phyloP scores from a whole-genome alignment of 2,797 vertebrate species.

The Columba guinea region DNA sequence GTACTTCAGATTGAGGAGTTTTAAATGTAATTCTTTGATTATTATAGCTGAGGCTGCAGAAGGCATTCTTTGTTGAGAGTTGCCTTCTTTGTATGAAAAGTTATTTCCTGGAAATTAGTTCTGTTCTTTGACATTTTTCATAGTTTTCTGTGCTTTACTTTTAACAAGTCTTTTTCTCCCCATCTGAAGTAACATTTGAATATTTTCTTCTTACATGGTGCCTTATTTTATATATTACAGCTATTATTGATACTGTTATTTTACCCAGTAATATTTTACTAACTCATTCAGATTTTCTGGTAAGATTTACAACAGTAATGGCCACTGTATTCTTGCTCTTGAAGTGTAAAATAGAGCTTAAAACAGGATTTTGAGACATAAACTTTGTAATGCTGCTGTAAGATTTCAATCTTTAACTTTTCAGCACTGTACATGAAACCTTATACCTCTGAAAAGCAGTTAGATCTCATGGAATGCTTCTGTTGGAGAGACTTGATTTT shows the following conservation, averaged over 20 bases:
- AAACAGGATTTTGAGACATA: not conserved
- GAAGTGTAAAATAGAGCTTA: not conserved
- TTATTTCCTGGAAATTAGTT: not conserved
- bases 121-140: not conserved
- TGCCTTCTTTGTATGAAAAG: not conserved
- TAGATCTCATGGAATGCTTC: not conserved
- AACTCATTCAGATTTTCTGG: not conserved
- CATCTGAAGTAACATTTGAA: not conserved
- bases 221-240: not conserved
- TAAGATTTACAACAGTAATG: not conserved
- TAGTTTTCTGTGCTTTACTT: not conserved
- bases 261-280: not conserved
- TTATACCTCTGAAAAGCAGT: not conserved
- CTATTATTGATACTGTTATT: not conserved
- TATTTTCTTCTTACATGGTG: not conserved
- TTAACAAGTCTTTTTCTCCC: not conserved
- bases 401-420: not conserved
- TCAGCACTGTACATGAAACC: not conserved
- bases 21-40: not conserved
- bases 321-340: not conserved
- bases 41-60: not conserved
- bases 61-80: not conserved
- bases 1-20: not conserved
- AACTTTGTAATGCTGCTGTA: not conserved
- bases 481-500: not conserved